Base-by-base conservation (phyloP, 2,797 vertebrate species). In the Micropoecilia bifurca region DNA sequence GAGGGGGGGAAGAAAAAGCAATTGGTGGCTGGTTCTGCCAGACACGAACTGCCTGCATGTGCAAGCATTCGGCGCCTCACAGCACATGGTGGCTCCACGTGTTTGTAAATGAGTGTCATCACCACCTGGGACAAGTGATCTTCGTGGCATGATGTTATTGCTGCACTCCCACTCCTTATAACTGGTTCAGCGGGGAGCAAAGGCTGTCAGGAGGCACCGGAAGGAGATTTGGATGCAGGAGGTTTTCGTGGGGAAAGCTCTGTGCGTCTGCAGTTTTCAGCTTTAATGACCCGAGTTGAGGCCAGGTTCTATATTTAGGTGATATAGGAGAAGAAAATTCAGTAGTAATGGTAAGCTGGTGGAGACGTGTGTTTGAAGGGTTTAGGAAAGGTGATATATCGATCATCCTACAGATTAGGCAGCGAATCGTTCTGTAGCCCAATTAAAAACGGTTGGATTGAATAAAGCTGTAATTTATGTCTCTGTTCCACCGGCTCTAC, bases 241-340 rank as follows among this genome's bases (percentile, higher is more conserved):
- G 22, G 53, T 68, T 61, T 10, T 75, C 39, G 68, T 75, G 57
- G 46, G 80, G 78, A 69, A 63, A 75, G 57, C 77, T 82, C 46
- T 66, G 61, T 75, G 78, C 55, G 77, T 84, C 82, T 79, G 77
- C 73, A 73, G 82, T 66, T 78, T 76, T 71, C 75, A 68, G 55
- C 71, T 80, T 46, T 87, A 87, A 90, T 77, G 77, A 83, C 82
- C 79, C 63, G 79, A 82, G 90, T 83, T 86, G 80, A 10, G 82
- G 83, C 80, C 83, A 83, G 82, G 72, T 83, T 61, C 73, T 75
- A 81, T 81, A 85, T 91, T 85, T 89, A 88, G 87, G 87, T 74
- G 84, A 91, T 90, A 92, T 88, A 90, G 89, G 84, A 92, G 85
- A 82, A 85, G 79, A 6, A 6, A 8, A 53, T 86, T 84, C 78